phyloP scores from a whole-genome alignment of 2,113 vertebrate species.

The Pseudonaja textilis region DNA sequence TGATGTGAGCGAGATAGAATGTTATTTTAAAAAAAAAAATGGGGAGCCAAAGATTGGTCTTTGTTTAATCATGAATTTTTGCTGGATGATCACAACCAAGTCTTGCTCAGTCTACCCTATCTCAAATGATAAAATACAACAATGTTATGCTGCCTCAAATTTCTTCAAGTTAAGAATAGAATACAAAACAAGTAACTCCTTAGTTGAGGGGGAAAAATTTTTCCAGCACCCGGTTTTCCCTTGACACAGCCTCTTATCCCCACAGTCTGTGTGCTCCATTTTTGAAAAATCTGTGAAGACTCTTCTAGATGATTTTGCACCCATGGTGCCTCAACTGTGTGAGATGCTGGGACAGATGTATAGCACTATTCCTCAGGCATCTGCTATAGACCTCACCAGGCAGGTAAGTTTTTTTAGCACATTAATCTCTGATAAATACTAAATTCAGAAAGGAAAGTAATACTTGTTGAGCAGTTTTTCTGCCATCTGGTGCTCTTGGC shows the following conservation, averaged over 20 bases:
- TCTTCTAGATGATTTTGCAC: conserved; percentile 94
- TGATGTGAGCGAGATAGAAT: not conserved
- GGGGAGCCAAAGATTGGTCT: not conserved
- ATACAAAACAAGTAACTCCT: not conserved
- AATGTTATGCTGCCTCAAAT: not conserved
- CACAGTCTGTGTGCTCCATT: conserved; percentile 94
- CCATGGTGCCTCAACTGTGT: conserved; percentile 97
- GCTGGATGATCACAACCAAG: not conserved
- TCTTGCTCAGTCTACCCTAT: not conserved
- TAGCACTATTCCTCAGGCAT: conserved; percentile 97
- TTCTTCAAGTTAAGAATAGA: not conserved
- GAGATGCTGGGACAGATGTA: conserved; percentile 99
- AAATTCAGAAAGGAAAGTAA: not conserved
- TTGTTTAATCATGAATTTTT: not conserved
- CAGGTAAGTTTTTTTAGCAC: conserved; percentile 74
- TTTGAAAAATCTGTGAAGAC: conserved; percentile 99
- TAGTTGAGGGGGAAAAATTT: not conserved
- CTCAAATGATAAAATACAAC: not conserved
- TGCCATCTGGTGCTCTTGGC: not conserved
- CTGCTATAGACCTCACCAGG: conserved; percentile 94
- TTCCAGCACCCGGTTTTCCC: not conserved
- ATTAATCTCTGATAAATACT: not conserved
- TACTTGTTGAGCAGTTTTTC: not conserved
- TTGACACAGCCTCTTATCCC: conserved; percentile 37
- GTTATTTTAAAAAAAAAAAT: not conserved